Conservation (phyloP, 2,797 vertebrate genomes). For the Neosilurus mollespiculum region DNA sequence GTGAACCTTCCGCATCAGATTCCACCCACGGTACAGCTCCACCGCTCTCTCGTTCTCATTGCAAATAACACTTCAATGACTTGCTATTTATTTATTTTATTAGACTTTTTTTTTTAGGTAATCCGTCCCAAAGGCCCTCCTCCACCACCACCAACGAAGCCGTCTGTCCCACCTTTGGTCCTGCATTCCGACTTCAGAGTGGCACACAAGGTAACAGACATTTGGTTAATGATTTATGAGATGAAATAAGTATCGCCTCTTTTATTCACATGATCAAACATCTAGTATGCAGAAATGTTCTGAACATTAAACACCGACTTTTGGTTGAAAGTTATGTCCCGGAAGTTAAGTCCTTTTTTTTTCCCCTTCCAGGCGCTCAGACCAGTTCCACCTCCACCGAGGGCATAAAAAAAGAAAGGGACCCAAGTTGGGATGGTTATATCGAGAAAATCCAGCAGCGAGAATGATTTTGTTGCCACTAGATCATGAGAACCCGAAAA, state of each 20-base stretch:
- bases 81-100: not conserved
- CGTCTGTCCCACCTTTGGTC: slow-evolving; percentile 49
- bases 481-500: not conserved
- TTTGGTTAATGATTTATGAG: not conserved
- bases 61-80: not conserved
- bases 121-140: slow-evolving; percentile 56
- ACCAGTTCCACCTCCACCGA: slow-evolving; percentile 67
- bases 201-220: slow-evolving; percentile 67
- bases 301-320: not conserved
- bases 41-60: not conserved
- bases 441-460: not conserved
- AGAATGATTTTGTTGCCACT: not conserved
- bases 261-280: not conserved
- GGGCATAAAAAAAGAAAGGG: slow-evolving; percentile 58
- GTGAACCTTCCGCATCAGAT: slow-evolving; percentile 23
- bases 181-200: slow-evolving; percentile 53
- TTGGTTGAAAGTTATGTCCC: not conserved
- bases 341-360: not conserved
- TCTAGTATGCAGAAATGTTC: not conserved
- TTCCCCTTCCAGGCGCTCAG: slow-evolving; percentile 65
- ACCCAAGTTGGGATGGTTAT: not conserved
- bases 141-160: slow-evolving; percentile 68
- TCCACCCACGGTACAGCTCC: not conserved
- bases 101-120: slow-evolving; percentile 56
- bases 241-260: not conserved